Conservation (phyloP, 2,113 vertebrate genomes). For the Acanthisitta chloris region DNA sequence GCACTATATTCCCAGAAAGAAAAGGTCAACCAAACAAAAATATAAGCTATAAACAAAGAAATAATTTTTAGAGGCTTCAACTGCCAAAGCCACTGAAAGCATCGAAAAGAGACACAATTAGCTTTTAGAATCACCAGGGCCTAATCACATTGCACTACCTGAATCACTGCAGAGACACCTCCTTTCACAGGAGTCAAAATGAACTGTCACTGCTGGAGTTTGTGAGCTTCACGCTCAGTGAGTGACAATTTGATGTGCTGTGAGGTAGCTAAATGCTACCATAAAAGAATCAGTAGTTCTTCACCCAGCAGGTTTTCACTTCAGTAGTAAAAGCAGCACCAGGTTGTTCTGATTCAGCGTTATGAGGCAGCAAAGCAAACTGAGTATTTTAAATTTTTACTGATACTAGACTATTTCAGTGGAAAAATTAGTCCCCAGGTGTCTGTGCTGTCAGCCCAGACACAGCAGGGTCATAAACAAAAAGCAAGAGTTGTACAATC, state of each 20-base stretch:
- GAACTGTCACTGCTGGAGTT: neutral
- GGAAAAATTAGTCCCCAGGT: neutral
- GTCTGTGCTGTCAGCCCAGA: neutral
- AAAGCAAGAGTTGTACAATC: rapidly evolving
- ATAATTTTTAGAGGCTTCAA: neutral
- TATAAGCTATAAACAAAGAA: neutral
- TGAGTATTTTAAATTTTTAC: neutral
- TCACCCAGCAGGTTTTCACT: neutral
- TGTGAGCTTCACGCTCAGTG: neutral
- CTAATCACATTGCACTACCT: neutral
- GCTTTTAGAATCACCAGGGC: neutral
- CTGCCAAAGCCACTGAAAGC: neutral
- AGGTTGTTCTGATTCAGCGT: neutral
- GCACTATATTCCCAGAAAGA: neutral
- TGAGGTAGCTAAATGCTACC: neutral
- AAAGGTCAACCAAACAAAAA: neutral
- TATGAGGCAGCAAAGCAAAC: neutral
- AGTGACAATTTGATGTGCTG: neutral
- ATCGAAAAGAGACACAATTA: neutral
- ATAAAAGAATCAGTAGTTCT: no score
- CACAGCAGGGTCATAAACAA: neutral
- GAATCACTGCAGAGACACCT: neutral
- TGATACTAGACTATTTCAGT: neutral
- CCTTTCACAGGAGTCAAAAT: neutral
- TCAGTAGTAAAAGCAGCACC: neutral